Evolutionary conservation across 1,140 invertebrate genomes (phyloP).

Genomic region (Bactericera cockerelli): DNA sequence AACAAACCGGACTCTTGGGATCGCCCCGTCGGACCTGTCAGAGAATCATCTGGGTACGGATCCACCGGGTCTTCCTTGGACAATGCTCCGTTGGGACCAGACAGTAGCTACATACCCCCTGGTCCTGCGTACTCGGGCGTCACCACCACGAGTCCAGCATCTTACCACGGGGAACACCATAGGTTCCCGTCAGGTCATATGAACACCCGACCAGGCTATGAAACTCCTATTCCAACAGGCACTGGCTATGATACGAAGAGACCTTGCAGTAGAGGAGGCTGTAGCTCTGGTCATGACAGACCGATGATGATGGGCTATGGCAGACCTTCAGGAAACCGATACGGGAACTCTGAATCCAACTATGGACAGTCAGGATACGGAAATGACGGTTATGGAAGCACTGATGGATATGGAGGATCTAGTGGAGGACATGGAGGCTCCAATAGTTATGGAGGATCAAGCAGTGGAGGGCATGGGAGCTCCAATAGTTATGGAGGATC

Average conservation of each 20-base stretch:
- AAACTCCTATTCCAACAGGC: neutral
- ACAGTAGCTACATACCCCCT: neutral
- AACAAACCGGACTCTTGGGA: neutral
- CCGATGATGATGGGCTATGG: conserved; percentile 1
- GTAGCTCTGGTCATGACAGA: conserved; percentile 7
- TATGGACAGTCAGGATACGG: neutral
- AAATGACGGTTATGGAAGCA: neutral
- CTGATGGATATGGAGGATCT: neutral
- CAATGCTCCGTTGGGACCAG: neutral
- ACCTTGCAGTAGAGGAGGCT: conserved; percentile 2
- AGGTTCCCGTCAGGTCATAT: neutral
- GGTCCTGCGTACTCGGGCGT: neutral
- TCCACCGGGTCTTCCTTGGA: neutral
- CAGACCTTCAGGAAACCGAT: neutral
- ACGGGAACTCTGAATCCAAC: neutral
- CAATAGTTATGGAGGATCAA: too few relatives aligned
- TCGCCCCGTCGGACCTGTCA: neutral
- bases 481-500: too few relatives aligned
- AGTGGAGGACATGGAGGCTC: neutral
- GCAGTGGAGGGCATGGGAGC: too few relatives aligned
- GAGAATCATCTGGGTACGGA: neutral
- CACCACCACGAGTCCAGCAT: neutral
- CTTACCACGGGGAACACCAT: neutral
- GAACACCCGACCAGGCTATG: neutral
- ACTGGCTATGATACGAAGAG: neutral